Percentiles rank a stretch among this genome's conserved stretches.
phyloP scores from a whole-genome alignment of 2,888 invertebrate species.

The Catocala fraxini region DNA sequence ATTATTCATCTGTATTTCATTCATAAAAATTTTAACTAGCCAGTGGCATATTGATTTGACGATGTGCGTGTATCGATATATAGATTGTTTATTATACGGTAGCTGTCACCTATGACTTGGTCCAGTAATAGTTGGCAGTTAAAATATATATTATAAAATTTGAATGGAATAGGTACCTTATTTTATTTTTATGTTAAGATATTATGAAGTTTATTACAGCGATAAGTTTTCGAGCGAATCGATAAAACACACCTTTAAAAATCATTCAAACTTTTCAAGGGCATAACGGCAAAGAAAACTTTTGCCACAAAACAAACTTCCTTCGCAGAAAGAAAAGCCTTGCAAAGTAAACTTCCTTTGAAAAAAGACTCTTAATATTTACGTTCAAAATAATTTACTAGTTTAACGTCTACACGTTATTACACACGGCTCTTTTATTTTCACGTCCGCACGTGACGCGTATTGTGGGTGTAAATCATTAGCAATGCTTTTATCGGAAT shows the following conservation, averaged over 20 bases:
- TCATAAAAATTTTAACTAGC: constrained; percentile 39
- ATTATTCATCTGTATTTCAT: constrained; percentile 36
- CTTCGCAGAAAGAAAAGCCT: neutral
- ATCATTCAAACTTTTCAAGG: too few species aligned
- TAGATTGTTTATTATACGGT: constrained; percentile 4
- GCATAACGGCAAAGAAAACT: neutral
- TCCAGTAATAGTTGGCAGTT: neutral
- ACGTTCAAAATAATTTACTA: constrained; percentile 10
- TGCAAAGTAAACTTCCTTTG: neutral
- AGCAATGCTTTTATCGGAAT: constrained; percentile 48
- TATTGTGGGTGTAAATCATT: constrained; percentile 50
- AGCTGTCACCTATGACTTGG: constrained; percentile 4
- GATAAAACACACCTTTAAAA: too few species aligned
- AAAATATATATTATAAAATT: too few species aligned
- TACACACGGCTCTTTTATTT: constrained; percentile 23
- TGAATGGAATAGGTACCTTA: too few species aligned
- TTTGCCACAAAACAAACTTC: neutral
- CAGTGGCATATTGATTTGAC: constrained; percentile 25
- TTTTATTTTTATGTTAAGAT: neutral
- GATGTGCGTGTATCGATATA: constrained; percentile 1
- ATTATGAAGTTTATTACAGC: neutral
- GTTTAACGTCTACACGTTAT: constrained; percentile 19
- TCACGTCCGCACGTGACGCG: constrained; percentile 39
- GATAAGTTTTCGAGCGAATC: too few species aligned
- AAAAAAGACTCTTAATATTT: neutral